A percentile compares a stretch with the other conserved stretches of the same genome.
These are phyloP conservation scores for Oncorhynchus clarkii DNA, from an alignment of 2,113 vertebrate genomes.

Conservation along the genomic window DNA sequence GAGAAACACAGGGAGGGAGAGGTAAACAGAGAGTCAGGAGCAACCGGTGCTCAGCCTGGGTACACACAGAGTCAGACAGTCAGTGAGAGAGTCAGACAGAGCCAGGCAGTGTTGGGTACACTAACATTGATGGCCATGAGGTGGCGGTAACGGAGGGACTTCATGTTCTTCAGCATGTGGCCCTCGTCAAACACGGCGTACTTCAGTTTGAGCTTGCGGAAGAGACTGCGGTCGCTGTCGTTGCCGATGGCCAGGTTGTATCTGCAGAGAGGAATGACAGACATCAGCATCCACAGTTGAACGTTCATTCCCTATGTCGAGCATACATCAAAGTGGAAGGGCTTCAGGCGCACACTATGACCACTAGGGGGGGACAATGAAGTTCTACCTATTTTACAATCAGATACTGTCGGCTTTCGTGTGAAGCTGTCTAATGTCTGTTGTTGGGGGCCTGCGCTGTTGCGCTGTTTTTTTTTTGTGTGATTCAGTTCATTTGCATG, in stretches of 20 bases:
- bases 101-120: constrained; percentile 6
- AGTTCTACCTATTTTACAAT: no score
- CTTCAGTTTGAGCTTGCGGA: constrained; percentile 82
- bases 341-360: no score
- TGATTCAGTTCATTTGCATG: no score
- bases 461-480: no score
- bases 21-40: not conserved
- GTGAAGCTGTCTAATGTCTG: no score
- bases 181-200: constrained; percentile 97
- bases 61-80: not conserved
- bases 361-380: no score
- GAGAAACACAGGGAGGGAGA: not conserved
- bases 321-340: no score
- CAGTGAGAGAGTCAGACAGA: not conserved
- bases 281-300: no score
- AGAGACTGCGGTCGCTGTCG: constrained; percentile 85
- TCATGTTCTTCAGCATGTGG: constrained; percentile 99
- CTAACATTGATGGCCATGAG: constrained; percentile 96
- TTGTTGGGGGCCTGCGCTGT: no score
- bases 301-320: no score
- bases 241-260: constrained; percentile 91
- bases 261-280: constrained; percentile 56
- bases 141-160: constrained; percentile 88
- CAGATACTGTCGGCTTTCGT: no score
- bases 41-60: no score